A percentile compares a stretch with the other conserved stretches of the same genome.
These are phyloP conservation scores for Iselma pallidipennis DNA, from an alignment of 2,888 invertebrate species.

Conservation along the genomic window DNA sequence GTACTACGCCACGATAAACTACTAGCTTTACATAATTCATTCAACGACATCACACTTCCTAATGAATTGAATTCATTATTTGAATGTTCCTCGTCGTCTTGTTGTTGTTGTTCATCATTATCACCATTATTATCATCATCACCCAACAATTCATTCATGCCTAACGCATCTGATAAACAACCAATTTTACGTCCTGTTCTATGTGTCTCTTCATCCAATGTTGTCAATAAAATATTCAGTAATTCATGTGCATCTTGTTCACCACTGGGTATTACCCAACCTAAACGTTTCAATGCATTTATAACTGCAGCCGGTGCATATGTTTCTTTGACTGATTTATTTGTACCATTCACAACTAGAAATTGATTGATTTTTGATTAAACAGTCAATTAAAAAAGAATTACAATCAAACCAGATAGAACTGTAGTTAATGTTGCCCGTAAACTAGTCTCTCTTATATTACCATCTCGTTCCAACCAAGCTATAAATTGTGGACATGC, in stretches of 20 bases:
- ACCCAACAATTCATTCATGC: slow-evolving; percentile 56
- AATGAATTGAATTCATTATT: slow-evolving; percentile 37
- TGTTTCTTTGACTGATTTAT: slow-evolving; percentile 67
- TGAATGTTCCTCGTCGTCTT: slow-evolving; percentile 39
- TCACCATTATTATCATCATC: slow-evolving; percentile 29
- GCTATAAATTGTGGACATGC: slow-evolving; percentile 82
- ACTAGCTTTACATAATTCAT: slow-evolving; percentile 51
- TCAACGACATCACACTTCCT: slow-evolving; percentile 54
- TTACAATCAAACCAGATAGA: slow-evolving; percentile 64
- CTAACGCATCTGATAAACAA: slow-evolving; percentile 75
- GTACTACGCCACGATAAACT: slow-evolving; percentile 50
- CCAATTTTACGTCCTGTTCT: slow-evolving; percentile 62
- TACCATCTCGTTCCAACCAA: slow-evolving; percentile 76
- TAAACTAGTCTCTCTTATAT: slow-evolving; percentile 69
- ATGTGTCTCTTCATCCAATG: slow-evolving; percentile 83
- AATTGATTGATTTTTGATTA: slow-evolving; percentile 14
- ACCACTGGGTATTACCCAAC: slow-evolving; percentile 87
- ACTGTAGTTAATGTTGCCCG: slow-evolving; percentile 75
- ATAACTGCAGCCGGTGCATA: slow-evolving; percentile 71
- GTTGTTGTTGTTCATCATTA: slow-evolving; percentile 35
- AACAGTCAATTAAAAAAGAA: background rate
- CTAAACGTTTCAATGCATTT: slow-evolving; percentile 71
- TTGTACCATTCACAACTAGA: slow-evolving; percentile 73
- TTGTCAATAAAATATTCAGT: slow-evolving; percentile 85
- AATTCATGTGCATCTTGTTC: slow-evolving; percentile 96